phyloP scores from a whole-genome alignment of 1,140 invertebrate genomes.

The Lepidurus packardi region DNA sequence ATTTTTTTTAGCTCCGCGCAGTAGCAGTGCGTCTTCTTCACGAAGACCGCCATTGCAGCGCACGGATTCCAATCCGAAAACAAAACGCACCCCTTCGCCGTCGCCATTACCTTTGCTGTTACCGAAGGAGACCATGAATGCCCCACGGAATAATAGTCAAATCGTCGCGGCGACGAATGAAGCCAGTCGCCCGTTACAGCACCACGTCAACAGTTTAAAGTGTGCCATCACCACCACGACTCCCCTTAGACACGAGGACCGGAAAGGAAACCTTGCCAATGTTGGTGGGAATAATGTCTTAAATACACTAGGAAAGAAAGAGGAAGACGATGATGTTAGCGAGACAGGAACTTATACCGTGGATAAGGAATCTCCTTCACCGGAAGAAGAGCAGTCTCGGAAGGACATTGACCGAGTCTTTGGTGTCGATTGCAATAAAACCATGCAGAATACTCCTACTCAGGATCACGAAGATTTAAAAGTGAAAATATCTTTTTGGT shows the following conservation, averaged over 20 bases:
- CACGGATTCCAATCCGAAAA: neutral
- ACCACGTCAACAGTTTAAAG: constrained; percentile 25
- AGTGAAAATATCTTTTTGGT: neutral
- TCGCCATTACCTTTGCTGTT: neutral
- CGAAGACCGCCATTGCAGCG: constrained; percentile 1
- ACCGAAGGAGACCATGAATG: constrained; percentile 27
- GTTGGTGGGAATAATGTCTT: constrained; percentile 23
- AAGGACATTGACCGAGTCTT: constrained; percentile 78
- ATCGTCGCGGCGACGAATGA: neutral
- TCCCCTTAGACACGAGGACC: constrained; percentile 23
- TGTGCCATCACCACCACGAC: constrained; percentile 20
- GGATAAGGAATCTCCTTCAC: constrained; percentile 67
- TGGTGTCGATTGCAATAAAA: constrained; percentile 49
- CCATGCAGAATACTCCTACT: constrained; percentile 28
- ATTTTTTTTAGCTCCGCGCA: neutral
- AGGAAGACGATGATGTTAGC: constrained; percentile 59
- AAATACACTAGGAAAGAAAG: constrained; percentile 40
- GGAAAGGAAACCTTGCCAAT: constrained; percentile 29
- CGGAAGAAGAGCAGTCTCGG: constrained; percentile 75
- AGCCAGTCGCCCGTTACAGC: constrained; percentile 25
- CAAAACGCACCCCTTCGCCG: neutral
- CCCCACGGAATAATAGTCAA: constrained; percentile 27
- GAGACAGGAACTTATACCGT: constrained; percentile 84
- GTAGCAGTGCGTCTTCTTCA: neutral
- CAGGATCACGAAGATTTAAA: constrained; percentile 36